These are phyloP conservation scores for Phocoena sinus DNA, from an alignment of 2,113 vertebrate species.

Conservation along the genomic window DNA sequence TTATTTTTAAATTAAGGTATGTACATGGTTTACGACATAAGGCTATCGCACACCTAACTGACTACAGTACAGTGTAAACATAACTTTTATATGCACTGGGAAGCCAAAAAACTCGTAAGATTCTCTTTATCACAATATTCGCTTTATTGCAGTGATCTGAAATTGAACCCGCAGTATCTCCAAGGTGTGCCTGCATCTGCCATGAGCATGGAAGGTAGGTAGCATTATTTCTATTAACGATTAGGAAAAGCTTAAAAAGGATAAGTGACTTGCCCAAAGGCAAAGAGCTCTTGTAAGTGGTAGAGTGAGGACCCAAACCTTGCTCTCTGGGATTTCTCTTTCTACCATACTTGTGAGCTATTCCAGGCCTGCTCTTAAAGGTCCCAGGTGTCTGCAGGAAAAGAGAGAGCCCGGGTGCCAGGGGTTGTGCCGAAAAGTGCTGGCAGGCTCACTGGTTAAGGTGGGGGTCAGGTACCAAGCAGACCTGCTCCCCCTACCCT, in stretches of 20 bases:
- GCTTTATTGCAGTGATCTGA: not conserved
- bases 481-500: not conserved
- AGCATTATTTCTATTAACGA: not conserved
- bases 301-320: not conserved
- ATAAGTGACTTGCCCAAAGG: not conserved
- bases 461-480: not conserved
- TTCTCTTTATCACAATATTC: not conserved
- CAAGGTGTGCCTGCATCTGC: not conserved
- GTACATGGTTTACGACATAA: not conserved
- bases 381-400: not conserved
- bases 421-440: not conserved
- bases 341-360: not conserved
- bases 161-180: not conserved
- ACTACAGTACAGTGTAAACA: not conserved
- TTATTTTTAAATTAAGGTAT: not conserved
- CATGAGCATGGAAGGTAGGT: not conserved
- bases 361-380: not conserved
- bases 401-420: not conserved
- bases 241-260: slow-evolving; percentile 1
- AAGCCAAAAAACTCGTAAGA: not conserved
- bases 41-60: not conserved
- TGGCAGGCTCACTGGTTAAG: not conserved
- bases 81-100: not conserved
- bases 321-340: not conserved
- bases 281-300: not conserved